Evolutionary conservation across 2,888 invertebrate species (phyloP), one percentile per base, ranked within the genome.

Genomic region (Eupithecia centaureata): DNA sequence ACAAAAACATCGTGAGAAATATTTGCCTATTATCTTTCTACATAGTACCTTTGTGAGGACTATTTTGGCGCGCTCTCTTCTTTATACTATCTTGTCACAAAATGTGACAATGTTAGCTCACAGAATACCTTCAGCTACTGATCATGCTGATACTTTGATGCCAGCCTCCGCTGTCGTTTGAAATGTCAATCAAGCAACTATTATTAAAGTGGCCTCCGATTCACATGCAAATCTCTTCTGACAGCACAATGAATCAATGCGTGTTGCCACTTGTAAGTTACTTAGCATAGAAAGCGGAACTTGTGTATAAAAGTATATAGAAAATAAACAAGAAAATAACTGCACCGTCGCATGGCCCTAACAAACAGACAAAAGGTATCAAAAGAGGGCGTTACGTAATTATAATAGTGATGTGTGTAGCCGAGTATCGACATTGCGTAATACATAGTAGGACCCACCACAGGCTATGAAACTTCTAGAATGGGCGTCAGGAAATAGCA

Each of bases 381-480:
- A 88, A 87, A 86, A 89, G 82, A 82, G 79, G 88, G 88, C 89
- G 88, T 87, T 78, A 85, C 81, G 75, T 83, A 82, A 87, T 87
- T 86, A 84, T 81, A 86, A 88, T 86, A 87, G 82, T 78, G 83
- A 83, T 81, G 81, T 77, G 72, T 77, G 58, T 73, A 80, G 65
- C 38, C 76, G 81, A 80, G 84, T 88, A 82, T 77, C 30, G 54
- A 80, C 81, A 83, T 86, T 85, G 79, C 84, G 82, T 86, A 87
- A 86, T n/a, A n/a, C n/a, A n/a, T 75, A 77, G 63, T 62, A 73
- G 81, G 77, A 76, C 77, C 74, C 70, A 73, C 77, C 81, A 77
- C 75, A 84, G 84, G 80, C 68, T 58, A 35, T 69, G 67, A 70
- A 78, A 80, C 54, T 65, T 10, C 63, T 58, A 79, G 77, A 79